Evolutionary conservation across 2,888 invertebrate species (phyloP), one percentile per base, ranked within the genome.

Genomic region (Odontomyia ornata): DNA sequence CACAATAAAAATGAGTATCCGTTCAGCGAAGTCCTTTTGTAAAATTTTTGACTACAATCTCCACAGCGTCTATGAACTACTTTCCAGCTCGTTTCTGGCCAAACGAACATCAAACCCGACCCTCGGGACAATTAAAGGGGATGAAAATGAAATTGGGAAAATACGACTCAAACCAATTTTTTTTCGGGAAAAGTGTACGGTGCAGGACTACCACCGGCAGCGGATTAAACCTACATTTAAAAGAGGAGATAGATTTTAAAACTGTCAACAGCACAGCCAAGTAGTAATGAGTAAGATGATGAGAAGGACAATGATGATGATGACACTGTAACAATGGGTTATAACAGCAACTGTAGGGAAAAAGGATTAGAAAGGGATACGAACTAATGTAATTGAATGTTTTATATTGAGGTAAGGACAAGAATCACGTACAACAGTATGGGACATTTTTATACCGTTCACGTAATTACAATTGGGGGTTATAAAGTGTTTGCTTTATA

Each of bases 1-100:
- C 60, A 60, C 60, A 60, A 60, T 60, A 60, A 21, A 60, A 60
- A 60, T 60, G 25, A 25, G 60, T 60, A 60, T 60, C 60, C 21
- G 23, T 60, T 60, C 60, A 60, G 25, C 23, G 4, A 3, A 60
- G 25, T 60, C 25, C 60, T 25, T 25, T 60, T 60, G 60, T 60
- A 23, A 25, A 9, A 36, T 60, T 11, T 60, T 56, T 60, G 23
- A 60, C 21, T 60, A 23, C 23, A 23, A 60, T 60, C 60, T 60
- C 18, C 4, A 60, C n/a, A 25, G 7, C 25, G 23, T 60, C 60
- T 25, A 25, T 25, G 60, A 60, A 25, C 25, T 60, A 25, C 60
- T 60, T 25, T 21, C 23, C 60, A 23, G 60, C 23, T 25, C 15
- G 23, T 23, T 15, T 5, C 60, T 25, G 60, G 25, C 52, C 52